Conservation (phyloP, 2,113 vertebrate species). For the Anseranas semipalmata region DNA sequence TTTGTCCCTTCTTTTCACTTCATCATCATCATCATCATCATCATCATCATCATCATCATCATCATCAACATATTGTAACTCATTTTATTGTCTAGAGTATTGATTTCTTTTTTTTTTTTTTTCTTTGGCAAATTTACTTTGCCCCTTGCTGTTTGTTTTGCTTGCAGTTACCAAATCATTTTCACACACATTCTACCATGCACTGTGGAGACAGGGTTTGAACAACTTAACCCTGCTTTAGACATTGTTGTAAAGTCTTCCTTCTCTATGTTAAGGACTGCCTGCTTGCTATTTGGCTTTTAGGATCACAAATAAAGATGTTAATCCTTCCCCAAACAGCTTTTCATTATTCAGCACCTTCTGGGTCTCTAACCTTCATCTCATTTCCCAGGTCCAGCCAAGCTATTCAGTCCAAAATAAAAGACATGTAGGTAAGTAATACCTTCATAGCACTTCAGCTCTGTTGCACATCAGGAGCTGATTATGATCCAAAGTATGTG, state of each 20-base stretch:
- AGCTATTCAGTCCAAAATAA: not conserved
- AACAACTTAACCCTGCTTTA: not conserved
- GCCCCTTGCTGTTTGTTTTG: not conserved
- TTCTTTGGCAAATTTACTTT: not conserved
- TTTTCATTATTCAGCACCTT: not conserved
- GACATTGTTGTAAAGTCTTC: not conserved
- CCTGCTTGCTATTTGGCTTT: not conserved
- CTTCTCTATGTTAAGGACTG: not conserved
- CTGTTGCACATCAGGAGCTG: not conserved
- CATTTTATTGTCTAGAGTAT: not conserved
- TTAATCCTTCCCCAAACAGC: not conserved
- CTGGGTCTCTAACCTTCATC: not conserved
- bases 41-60: too few species aligned
- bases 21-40: too few species aligned
- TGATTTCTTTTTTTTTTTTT: not conserved
- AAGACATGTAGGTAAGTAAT: not conserved
- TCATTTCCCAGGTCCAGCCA: not conserved
- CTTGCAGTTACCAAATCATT: not conserved
- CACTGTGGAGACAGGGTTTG: fast-evolving
- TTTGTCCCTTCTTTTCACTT: not conserved
- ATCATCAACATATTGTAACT: not conserved
- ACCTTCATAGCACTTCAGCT: not conserved
- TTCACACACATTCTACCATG: not conserved
- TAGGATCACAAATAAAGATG: not conserved
- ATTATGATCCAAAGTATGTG: not conserved